Conservation (phyloP, 1,140 invertebrate species). For the Drosophila arizonae region DNA sequence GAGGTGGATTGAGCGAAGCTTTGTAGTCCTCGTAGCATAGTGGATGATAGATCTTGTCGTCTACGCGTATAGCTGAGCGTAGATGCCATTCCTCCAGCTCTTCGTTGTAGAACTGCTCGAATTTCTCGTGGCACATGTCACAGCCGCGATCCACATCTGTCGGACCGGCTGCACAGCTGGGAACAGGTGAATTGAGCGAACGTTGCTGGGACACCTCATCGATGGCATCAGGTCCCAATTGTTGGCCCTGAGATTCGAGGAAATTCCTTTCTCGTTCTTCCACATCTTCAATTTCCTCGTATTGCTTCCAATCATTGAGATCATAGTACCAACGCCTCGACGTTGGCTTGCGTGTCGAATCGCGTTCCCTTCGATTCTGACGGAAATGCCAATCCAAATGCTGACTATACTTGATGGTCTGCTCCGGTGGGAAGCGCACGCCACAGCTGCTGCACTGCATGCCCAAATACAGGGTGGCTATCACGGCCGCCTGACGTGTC, state of each 20-base stretch:
- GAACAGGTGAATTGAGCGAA: slow-evolving; percentile 68
- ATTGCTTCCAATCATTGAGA: slow-evolving; percentile 95
- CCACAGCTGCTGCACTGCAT: slow-evolving; percentile 98
- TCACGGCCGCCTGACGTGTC: slow-evolving; percentile 88
- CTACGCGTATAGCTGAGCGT: slow-evolving; percentile 90
- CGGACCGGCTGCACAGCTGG: slow-evolving; percentile 82
- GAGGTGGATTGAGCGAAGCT: slow-evolving; percentile 75
- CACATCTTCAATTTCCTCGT: slow-evolving; percentile 96
- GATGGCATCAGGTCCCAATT: slow-evolving; percentile 84
- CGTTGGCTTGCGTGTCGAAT: slow-evolving; percentile 91
- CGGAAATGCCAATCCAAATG: slow-evolving; percentile 99
- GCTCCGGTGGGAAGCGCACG: slow-evolving; percentile 92
- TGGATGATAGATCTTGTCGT: slow-evolving; percentile 94
- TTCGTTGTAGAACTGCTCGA: slow-evolving; percentile 97
- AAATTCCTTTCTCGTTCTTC: slow-evolving; percentile 96
- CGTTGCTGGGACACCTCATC: slow-evolving; percentile 77
- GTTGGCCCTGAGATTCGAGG: slow-evolving; percentile 90
- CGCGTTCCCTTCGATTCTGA: slow-evolving; percentile 94
- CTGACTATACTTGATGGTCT: slow-evolving; percentile 93
- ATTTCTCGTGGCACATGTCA: slow-evolving; percentile 94
- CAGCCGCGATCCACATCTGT: slow-evolving; percentile 87
- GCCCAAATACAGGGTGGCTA: slow-evolving; percentile 90
- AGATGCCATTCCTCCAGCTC: slow-evolving; percentile 98
- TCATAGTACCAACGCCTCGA: slow-evolving; percentile 95
- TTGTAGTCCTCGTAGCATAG: slow-evolving; percentile 95